Base-by-base conservation (phyloP, 2,113 vertebrate species). In the Hypomesus transpacificus region DNA sequence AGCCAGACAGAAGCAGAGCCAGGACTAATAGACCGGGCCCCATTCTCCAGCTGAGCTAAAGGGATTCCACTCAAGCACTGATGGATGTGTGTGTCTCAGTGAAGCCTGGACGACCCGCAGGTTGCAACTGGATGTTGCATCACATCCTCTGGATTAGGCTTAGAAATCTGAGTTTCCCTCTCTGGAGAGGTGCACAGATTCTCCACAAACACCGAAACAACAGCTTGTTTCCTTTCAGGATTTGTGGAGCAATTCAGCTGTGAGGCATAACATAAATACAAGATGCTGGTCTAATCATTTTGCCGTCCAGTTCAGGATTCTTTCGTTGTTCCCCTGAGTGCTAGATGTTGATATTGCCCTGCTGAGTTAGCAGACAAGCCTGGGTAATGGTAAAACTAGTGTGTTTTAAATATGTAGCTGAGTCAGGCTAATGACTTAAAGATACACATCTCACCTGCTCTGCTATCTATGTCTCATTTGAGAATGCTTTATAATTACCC, bases 21-120 rank as follows among this genome's bases (percentile, higher is more conserved):
- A 54, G 68, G 58, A 66, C 72, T 78, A 69, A 79, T 75, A 66
- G 78, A 75, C 74, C 74, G 52, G 13, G 20, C 52, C 64, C 53
- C 57, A 21, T 54, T 71, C 24, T 79, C 54, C 64, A 56, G 53
- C 68, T 74, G 75, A 71, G 71, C 71, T 66, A n/a, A 46, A 71
- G 61, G 24, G 54, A 70, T 71, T 53, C 22, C 61, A 22, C 50
- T 73, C 60, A 51, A 59, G 68, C 68, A 77, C 78, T 78, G 78
- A 83, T 76, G 75, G 68, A 76, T 69, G 66, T 73, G 66, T 83
- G 77, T 73, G 58, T 46, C 59, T 61, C 24, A 61, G 59, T 22
- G 17, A 3, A 14, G 59, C 14, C 24, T 24, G 39, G 39, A 9
- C 9, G 39, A 46, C 39, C 39, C 39, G 9, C 39, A 46, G 39